Evolutionary conservation across 1,140 invertebrate species (phyloP).

Genomic region (Bombus sylvicola): DNA sequence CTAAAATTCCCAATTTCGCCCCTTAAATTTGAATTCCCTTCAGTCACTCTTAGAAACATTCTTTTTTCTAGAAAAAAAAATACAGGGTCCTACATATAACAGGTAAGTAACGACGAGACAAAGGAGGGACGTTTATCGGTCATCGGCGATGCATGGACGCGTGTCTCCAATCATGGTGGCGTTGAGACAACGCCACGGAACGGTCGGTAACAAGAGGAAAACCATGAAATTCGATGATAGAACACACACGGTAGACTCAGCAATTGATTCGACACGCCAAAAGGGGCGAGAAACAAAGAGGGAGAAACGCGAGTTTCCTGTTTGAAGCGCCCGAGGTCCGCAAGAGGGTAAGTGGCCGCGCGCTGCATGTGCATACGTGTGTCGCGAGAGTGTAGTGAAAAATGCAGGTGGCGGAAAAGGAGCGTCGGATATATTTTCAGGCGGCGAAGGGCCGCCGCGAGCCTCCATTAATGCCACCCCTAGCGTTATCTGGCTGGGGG

Average conservation of each 20-base stretch:
- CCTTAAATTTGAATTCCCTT: too few relatives aligned
- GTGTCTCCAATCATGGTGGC: not conserved
- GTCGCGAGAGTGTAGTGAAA: constrained; percentile 52
- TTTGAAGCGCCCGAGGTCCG: not conserved
- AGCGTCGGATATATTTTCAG: constrained; percentile 64
- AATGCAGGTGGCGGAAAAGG: constrained; percentile 64
- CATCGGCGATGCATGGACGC: not conserved
- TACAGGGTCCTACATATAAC: too few relatives aligned
- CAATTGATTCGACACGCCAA: not conserved
- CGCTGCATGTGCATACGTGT: not conserved
- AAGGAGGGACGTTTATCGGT: not conserved
- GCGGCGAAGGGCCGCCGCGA: constrained; percentile 54
- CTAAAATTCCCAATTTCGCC: not conserved
- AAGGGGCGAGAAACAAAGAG: not conserved
- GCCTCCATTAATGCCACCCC: constrained; percentile 70
- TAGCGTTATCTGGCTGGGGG: constrained; percentile 59
- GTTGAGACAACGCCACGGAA: not conserved
- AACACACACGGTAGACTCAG: not conserved
- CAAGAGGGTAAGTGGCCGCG: constrained; percentile 7
- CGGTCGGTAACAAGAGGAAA: not conserved
- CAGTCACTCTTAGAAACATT: not conserved
- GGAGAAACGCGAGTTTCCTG: not conserved
- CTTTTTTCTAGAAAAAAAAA: too few relatives aligned
- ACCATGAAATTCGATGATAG: not conserved
- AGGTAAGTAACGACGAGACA: too few relatives aligned